Conservation (phyloP, 2,888 invertebrate species). For the Teinopalpus imperialis region DNA sequence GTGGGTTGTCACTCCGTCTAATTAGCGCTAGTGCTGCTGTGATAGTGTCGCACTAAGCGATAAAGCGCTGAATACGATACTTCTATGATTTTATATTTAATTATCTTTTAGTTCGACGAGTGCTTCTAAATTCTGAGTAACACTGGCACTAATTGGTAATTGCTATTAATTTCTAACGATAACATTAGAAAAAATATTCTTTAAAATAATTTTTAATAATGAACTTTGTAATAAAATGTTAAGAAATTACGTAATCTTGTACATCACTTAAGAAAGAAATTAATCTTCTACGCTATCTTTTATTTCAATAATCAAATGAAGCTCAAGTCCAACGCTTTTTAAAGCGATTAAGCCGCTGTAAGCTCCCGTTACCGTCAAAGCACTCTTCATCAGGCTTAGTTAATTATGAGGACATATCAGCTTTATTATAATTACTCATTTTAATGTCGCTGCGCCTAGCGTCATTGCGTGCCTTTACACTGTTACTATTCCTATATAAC, state of each 20-base stretch:
- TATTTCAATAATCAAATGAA: too few relatives aligned
- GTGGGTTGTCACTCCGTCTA: slow-evolving; percentile 81
- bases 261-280: too few relatives aligned
- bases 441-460: slow-evolving; percentile 75
- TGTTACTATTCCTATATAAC: slow-evolving; percentile 32
- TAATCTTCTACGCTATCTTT: too few relatives aligned
- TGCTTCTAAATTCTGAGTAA: slow-evolving; percentile 6
- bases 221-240: too few relatives aligned
- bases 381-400: slow-evolving; percentile 79
- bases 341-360: slow-evolving; percentile 47
- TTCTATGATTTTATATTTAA: slow-evolving; percentile 24
- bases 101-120: slow-evolving; percentile 1
- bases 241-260: too few relatives aligned
- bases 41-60: slow-evolving; percentile 40
- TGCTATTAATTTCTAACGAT: slow-evolving; percentile 4
- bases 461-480: slow-evolving; percentile 39
- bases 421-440: slow-evolving; percentile 81
- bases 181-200: not conserved
- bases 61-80: slow-evolving; percentile 35
- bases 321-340: not conserved
- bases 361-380: slow-evolving; percentile 54
- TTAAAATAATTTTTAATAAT: too few relatives aligned
- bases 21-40: slow-evolving; percentile 74
- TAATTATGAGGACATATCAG: slow-evolving; percentile 79
- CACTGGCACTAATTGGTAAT: slow-evolving; percentile 3